These are phyloP conservation scores for Rotaria macrura DNA, from an alignment of 2,888 invertebrate species.

Conservation along the genomic window DNA sequence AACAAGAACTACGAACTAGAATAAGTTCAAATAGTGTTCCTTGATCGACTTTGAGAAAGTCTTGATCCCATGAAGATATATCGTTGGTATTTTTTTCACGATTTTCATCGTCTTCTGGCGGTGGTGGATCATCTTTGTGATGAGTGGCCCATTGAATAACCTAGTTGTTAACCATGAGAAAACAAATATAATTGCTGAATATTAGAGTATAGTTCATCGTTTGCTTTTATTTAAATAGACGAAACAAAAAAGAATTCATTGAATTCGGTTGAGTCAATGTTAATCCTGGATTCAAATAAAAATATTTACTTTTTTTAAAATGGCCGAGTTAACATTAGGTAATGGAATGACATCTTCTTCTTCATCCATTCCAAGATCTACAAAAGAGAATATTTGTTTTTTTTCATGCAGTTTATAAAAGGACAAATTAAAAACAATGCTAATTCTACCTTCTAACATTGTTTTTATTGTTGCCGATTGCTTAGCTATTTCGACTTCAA, in stretches of 20 bases:
- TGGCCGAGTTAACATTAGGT: conserved; percentile 91
- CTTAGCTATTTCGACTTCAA: conserved; percentile 90
- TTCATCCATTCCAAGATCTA: conserved; percentile 55
- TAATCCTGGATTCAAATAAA: too few species aligned
- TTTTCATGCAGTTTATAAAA: too few species aligned
- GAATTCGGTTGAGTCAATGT: too few species aligned
- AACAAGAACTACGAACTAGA: conserved; percentile 50
- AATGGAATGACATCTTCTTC: conserved; percentile 73
- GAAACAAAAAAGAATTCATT: too few species aligned
- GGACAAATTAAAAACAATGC: conserved; percentile 41
- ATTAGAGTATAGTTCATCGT: neutral
- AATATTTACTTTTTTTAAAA: conserved; percentile 68
- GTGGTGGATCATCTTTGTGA: conserved; percentile 65
- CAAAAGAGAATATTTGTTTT: too few species aligned
- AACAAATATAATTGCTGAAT: neutral
- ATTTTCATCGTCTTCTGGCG: conserved; percentile 86
- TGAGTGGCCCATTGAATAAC: conserved; percentile 51
- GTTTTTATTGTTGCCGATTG: conserved; percentile 95
- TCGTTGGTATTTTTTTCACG: conserved; percentile 98
- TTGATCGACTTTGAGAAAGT: conserved; percentile 94
- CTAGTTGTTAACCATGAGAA: conserved; percentile 27
- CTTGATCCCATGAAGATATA: conserved; percentile 96
- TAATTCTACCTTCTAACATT: conserved; percentile 66
- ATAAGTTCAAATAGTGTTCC: conserved; percentile 90
- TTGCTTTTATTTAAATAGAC: too few species aligned